Percentiles rank a stretch among this genome's conserved stretches.
phyloP scores from a whole-genome alignment of 1,140 invertebrate species.

The Odontomachus brunneus region DNA sequence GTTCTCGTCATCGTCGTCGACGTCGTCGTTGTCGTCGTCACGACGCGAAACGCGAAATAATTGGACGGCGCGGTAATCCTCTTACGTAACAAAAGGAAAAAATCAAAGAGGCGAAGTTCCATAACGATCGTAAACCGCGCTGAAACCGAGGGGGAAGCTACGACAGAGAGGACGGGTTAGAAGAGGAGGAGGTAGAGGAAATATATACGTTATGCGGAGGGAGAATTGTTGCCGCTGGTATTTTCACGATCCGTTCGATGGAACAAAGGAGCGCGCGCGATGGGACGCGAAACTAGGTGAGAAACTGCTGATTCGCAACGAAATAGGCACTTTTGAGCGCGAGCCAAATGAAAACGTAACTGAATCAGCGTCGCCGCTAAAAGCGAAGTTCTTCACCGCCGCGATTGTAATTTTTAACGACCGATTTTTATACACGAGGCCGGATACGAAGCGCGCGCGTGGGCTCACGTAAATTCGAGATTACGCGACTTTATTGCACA shows the following conservation, averaged over 20 bases:
- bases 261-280: conserved; percentile 34
- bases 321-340: conserved; percentile 49
- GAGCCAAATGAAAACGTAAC: conserved; percentile 53
- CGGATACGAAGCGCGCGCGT: neutral
- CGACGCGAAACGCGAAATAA: conserved; percentile 60
- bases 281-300: conserved; percentile 28
- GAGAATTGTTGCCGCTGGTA: neutral
- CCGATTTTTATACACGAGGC: neutral
- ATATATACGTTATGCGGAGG: conserved; percentile 1
- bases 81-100: conserved; percentile 60
- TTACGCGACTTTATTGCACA: neutral
- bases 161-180: neutral
- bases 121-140: conserved; percentile 47
- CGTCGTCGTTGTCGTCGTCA: neutral
- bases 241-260: conserved; percentile 51
- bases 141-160: neutral
- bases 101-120: conserved; percentile 65
- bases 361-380: conserved; percentile 31
- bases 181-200: neutral
- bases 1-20: neutral
- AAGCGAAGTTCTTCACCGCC: neutral
- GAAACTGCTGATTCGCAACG: conserved; percentile 44
- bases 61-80: conserved; percentile 62
- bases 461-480: neutral
- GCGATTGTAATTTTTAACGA: conserved; percentile 24